Base-by-base conservation (phyloP, 1,140 invertebrate genomes). In the Helicoverpa armigera region DNA sequence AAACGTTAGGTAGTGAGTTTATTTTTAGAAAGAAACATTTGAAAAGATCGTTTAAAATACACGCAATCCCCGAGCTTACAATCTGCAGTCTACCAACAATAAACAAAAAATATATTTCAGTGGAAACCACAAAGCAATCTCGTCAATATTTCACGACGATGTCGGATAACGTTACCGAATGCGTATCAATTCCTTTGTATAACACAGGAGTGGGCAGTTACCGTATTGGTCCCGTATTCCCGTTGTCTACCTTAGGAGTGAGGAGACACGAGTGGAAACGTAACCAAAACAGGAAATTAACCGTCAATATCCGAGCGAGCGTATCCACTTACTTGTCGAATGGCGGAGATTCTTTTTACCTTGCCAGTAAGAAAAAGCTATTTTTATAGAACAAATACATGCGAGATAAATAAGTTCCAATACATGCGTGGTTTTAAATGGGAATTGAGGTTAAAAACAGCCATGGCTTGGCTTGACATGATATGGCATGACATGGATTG, bases 241-340 rank as follows among this genome's bases (percentile, higher is more conserved):
- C 18, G 53, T 31, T 56, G 50, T n/a, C 43, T 65, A 77, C 18
- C 12, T 54, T 72, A 61, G 16, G 16, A 35, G 18, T 16, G 35
- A 48, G 23, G 13, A 61, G 43, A 76, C 14, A 53, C 18, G 74
- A 61, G 48, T 63, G 74, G 56, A 53, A 76, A 65, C 60, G 75
- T 77, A 67, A 65, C 75, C 60, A 65, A 67, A 67, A 77, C 61
- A 77, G 75, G 60, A 77, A 77, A 77, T 77, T 77, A 67, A 77
- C 35, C 16, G 61, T 77, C 69, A 67, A 58, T 67, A 77, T 77
- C 60, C 48, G 23, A 23, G 50, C n/a, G 23, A 23, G 60, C 35
- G 35, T 43, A 43, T 43, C 35, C 35, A 43, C 35, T 51, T 77
- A 58, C 18, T 77, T 67, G 29, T 53, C 74, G 48, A 35, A 77